Base-by-base conservation (phyloP, 2,797 vertebrate genomes). In the Masticophis lateralis region DNA sequence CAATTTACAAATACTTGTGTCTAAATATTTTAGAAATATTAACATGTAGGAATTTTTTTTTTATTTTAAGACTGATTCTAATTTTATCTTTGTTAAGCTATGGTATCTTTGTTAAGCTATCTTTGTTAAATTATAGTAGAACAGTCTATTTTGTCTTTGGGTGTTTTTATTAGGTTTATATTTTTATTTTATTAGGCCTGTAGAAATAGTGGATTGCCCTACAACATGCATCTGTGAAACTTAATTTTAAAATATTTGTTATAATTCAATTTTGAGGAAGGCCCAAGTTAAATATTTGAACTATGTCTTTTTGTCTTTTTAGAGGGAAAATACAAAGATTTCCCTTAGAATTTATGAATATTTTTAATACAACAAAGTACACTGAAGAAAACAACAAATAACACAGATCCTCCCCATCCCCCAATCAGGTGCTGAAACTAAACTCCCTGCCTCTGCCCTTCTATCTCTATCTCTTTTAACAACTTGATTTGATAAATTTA, bases 321-420 rank as follows among this genome's bases (percentile, higher is more conserved):
- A 47, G 28, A 61, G 61, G 13, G 27, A 95, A 93, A 94, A 94
- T 12, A 66, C 91, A 69, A 92, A 90, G 93, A 94, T 95, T 95
- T 96, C 96, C 92, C 92, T 96, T 94, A 93, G 92, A 91, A 94
- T 94, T 95, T 95, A 94, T 43, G 74, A 95, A 94, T 0, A 22
- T 94, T 97, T 95, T 95, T 96, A 91, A n/a, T 83, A 92, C 91
- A 96, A 92, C 93, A 86, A 69, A 83, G 55, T 95, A 95, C 28
- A 93, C 88, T 91, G 86, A 88, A 25, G 2, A 88, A 94, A 22
- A 91, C 60, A 51, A 89, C 63, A 56, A 92, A 86, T 89, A 94
- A 74, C 16, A 74, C 32, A 32, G n/a, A 74, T 20, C n/a, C 18
- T 28, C 61, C 14, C 66, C 2, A 6, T 37, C 16, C 66, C 16